Percentiles rank a stretch among this genome's conserved stretches.
phyloP scores from a whole-genome alignment of 2,888 invertebrate species.

The Nymphalis urticae region DNA sequence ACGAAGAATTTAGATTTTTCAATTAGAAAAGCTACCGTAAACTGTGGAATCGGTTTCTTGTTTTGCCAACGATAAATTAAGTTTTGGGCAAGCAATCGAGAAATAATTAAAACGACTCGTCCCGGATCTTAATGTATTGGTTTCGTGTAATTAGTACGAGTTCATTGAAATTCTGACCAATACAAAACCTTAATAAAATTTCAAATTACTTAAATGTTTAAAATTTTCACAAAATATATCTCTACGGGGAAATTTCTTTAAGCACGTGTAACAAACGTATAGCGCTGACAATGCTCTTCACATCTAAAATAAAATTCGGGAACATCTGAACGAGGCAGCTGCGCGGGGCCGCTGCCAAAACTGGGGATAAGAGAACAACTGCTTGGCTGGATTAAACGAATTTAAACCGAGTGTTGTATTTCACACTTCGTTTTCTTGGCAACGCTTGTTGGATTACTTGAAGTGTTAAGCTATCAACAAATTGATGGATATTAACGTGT shows the following conservation, averaged over 20 bases:
- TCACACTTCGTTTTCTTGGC: conserved; percentile 20
- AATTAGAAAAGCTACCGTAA: conserved; percentile 46
- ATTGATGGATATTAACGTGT: background rate
- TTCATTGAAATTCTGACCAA: background rate
- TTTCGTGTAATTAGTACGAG: conserved; percentile 15
- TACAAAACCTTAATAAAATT: background rate
- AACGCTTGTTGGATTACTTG: conserved; percentile 5
- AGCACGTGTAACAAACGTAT: conserved; percentile 26
- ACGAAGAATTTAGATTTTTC: conserved; percentile 52
- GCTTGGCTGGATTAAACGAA: conserved; percentile 23
- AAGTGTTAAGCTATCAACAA: conserved; percentile 9
- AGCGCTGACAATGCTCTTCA: conserved; percentile 27
- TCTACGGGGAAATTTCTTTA: conserved; percentile 26
- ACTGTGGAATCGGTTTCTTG: conserved; percentile 46
- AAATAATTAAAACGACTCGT: conserved; percentile 44
- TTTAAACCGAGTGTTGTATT: conserved; percentile 18
- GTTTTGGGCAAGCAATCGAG: conserved; percentile 45
- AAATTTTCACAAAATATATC: conserved; percentile 16
- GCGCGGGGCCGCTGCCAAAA: conserved; percentile 24
- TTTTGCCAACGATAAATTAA: conserved; percentile 46
- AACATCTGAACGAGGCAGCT: conserved; percentile 30
- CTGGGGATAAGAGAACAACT: conserved; percentile 19
- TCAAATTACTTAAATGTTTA: conserved; percentile 12
- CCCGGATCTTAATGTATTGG: conserved; percentile 22
- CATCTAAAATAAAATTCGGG: conserved; percentile 31